Base-by-base conservation (phyloP, 1,140 invertebrate species). In the Chrysoperla carnea region DNA sequence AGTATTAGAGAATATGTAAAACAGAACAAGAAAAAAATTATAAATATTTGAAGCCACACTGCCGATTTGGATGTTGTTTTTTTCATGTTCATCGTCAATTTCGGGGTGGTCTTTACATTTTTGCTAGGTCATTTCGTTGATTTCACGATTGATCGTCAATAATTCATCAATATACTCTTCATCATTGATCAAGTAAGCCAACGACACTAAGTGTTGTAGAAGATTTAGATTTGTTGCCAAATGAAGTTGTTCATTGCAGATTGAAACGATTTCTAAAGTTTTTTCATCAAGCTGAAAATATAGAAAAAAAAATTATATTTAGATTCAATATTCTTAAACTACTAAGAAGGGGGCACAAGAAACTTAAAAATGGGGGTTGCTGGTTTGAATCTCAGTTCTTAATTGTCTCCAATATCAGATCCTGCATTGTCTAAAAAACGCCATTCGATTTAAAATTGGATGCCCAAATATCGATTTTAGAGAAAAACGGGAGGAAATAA, bases 201-300 rank as follows among this genome's bases (percentile, higher is more conserved):
- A 61, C 13, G 69, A 63, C 42, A 66, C 68, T 8, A 87, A 61
- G 37, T 77, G 66, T 42, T 68, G 63, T 29, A 73, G 57, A 14
- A 88, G 58, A 29, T 75, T 66, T 1, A 73, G 69, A 39, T 71
- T 64, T 13, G 66, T 64, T 13, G 67, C 61, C 48, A 84, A 61
- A 42, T 70, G 72, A 43, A 88, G 64, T 55, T 84, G 81, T 27
- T 75, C 69, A 48, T 78, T 79, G 52, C 82, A 77, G 49, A 78
- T 68, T 28, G 63, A 60, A 11, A 86, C 66, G 46, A 73, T 70
- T 42, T 73, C 68, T 1, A 73, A 62, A 3, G 72, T 61, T 43
- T 72, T 65, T 29, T 73, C 72, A 14, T 70, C 68, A 37, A 78
- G 65, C 73, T 80, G 58, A 39, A 61, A 60, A 13, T 11, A 13